These are phyloP conservation scores for Tenualosa ilisha DNA, from an alignment of 2,797 vertebrate genomes.

Conservation along the genomic window DNA sequence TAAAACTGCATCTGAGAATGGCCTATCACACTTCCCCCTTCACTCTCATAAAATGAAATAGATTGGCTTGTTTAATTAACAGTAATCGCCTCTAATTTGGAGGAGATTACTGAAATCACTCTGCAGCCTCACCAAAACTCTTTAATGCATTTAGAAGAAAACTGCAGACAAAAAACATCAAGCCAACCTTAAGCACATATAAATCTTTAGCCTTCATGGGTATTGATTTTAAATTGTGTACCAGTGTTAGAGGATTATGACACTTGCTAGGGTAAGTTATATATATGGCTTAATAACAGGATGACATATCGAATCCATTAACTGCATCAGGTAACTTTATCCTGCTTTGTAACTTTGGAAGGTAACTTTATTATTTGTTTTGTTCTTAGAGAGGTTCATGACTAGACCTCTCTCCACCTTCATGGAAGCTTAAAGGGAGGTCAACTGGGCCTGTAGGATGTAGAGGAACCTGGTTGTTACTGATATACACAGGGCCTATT, in stretches of 20 bases:
- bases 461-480: too few relatives aligned
- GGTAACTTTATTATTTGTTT: neutral
- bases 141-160: neutral
- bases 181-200: neutral
- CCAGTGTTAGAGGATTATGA: neutral
- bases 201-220: neutral
- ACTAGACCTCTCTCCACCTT: neutral
- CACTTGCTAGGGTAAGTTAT: too few relatives aligned
- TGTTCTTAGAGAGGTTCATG: neutral
- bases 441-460: too few relatives aligned
- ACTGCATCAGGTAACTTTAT: neutral
- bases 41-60: constrained; percentile 59
- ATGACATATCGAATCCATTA: neutral
- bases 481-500: too few relatives aligned
- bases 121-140: constrained; percentile 1
- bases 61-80: constrained; percentile 65
- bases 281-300: neutral
- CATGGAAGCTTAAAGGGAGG: too few relatives aligned
- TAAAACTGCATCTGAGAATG: constrained; percentile 54
- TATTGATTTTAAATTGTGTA: neutral
- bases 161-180: neutral
- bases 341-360: too few relatives aligned
- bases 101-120: constrained; percentile 54
- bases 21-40: constrained; percentile 48
- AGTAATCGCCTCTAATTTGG: constrained; percentile 58